Evolutionary conservation across 2,888 invertebrate genomes (phyloP).

Genomic region (Andricus quercusramuli): DNA sequence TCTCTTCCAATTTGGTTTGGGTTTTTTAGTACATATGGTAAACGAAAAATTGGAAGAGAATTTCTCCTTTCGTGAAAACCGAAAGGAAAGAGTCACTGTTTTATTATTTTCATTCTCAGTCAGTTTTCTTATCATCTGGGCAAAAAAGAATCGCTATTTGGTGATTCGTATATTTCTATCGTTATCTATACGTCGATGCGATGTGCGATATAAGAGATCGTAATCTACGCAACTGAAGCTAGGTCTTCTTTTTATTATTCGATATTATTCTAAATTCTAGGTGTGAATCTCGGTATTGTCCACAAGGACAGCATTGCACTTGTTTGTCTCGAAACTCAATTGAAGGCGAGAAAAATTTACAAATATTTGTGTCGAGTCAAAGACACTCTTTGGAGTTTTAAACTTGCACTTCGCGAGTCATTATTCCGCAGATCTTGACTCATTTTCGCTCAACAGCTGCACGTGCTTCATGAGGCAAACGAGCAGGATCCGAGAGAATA

Average conservation of each 20-base stretch:
- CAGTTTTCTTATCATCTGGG: background rate
- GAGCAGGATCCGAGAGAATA: slow-evolving; percentile 92
- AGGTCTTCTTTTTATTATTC: background rate
- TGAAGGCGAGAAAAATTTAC: background rate
- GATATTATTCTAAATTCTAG: slow-evolving; percentile 8
- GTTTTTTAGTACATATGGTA: background rate
- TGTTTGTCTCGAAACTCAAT: background rate
- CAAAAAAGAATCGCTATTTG: slow-evolving; percentile 7
- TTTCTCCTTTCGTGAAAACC: background rate
- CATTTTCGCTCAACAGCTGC: slow-evolving; percentile 82
- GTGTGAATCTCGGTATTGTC: slow-evolving; percentile 9
- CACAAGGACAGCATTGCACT: background rate
- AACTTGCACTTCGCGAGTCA: slow-evolving; percentile 30
- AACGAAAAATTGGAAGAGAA: background rate
- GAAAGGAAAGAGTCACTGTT: background rate
- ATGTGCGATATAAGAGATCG: slow-evolving; percentile 8
- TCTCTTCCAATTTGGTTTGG: background rate
- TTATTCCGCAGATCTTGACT: slow-evolving; percentile 18
- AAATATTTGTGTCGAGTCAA: background rate
- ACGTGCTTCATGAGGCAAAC: slow-evolving; percentile 93
- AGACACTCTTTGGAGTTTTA: slow-evolving; percentile 4
- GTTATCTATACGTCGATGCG: background rate
- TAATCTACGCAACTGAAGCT: slow-evolving; percentile 9
- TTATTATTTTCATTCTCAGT: slow-evolving; percentile 6
- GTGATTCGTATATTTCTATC: background rate